Base-by-base conservation (phyloP, 2,797 vertebrate species). In the Malurus leucopterus region DNA sequence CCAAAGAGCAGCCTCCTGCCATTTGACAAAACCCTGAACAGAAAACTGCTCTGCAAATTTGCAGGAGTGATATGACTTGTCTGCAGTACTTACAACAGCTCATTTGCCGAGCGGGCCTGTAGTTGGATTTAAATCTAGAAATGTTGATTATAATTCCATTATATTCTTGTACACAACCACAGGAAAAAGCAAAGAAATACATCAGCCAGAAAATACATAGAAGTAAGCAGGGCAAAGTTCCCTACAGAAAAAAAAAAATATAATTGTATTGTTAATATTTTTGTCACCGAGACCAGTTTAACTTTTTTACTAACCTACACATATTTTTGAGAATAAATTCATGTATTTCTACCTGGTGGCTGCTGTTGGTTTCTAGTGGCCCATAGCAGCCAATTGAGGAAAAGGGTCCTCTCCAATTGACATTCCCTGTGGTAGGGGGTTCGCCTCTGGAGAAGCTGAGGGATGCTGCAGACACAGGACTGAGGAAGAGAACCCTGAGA, bases 391-490 rank as follows among this genome's bases (percentile, higher is more conserved):
- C 30, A 19, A 22, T 0, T 1, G 12, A 24, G 29, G 76, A 87
- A 65, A 26, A 59, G 8, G 10, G 62, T 65, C 9, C 4, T 80
- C 51, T 40, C 15, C 26, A 81, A 29, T 53, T 30, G 27, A 11
- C 8, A 20, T 17, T 58, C 22, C 27, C 16, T 54, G 9, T 6
- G 23, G 30, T 4, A 58, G 22, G 2, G 12, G 3, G 3, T 5
- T 77, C 9, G 16, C 8, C 18, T 24, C 43, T 57, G 26, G 18
- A 54, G 47, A 87, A 68, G 36, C 8, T 44, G 72, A 64, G 29
- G 51, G 69, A 49, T 57, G 32, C 57, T 0, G 0, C 47, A 81
- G 40, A 23, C 20, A 11, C 23, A 43, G 15, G n/a, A 17, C 0
- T 13, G 34, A 77, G 51, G 32, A 89, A 76, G 38, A 38, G 24